These are phyloP conservation scores for Litocranius walleri DNA, from an alignment of 2,113 vertebrate genomes.

Conservation along the genomic window DNA sequence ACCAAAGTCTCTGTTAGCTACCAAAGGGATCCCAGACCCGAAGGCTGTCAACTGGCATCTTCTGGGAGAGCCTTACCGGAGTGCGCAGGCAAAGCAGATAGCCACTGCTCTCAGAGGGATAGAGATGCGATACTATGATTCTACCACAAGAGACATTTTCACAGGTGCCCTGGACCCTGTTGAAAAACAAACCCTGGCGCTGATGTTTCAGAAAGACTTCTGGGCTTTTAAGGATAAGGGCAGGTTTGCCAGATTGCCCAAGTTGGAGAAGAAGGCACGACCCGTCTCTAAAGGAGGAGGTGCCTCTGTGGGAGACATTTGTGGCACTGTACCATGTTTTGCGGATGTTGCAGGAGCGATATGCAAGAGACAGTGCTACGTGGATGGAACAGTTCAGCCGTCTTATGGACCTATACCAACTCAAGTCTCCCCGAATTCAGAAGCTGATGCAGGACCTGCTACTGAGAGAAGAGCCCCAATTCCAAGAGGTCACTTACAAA, in stretches of 20 bases:
- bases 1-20: background rate
- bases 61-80: conserved; percentile 47
- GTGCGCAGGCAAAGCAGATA: background rate
- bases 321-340: conserved; percentile 52
- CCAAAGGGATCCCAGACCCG: background rate
- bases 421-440: conserved; percentile 53
- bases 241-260: conserved; percentile 10
- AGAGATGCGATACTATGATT: background rate
- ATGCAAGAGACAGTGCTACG: background rate
- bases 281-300: background rate
- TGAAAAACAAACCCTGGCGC: conserved; percentile 48
- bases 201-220: conserved; percentile 61
- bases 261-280: background rate
- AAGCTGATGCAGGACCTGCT: conserved; percentile 63
- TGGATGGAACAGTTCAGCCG: conserved; percentile 48
- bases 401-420: conserved; percentile 64
- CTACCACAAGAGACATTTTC: background rate
- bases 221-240: conserved; percentile 35
- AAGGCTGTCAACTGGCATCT: conserved; percentile 29
- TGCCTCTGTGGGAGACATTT: conserved; percentile 45
- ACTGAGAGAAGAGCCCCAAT: background rate
- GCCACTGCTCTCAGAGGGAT: background rate
- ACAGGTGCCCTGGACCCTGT: background rate
- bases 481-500: background rate
- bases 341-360: background rate